Evolutionary conservation across 2,113 vertebrate species (phyloP), one percentile per base, ranked within the genome.

Genomic region (Alethe diademata): DNA sequence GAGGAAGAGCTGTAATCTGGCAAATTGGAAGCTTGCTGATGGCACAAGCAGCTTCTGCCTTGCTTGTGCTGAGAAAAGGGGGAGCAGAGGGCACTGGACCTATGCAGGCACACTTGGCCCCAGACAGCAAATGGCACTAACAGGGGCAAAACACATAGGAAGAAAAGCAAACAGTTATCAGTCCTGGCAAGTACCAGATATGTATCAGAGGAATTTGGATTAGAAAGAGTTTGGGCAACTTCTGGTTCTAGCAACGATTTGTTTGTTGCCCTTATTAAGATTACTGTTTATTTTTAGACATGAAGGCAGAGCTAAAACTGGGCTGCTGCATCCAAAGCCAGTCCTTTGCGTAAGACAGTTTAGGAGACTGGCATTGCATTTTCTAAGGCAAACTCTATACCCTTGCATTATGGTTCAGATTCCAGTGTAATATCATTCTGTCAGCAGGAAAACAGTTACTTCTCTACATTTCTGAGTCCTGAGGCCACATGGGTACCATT

Each of bases 261-360:
- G 23, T 75, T 84, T 91, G 69, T 81, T 88, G 75, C 28, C 43
- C 43, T 93, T 94, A 70, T 72, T 78, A 82, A 90, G 48, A 58
- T 76, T 58, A 61, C 33, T 58, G 12, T 24, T 74, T 94, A 93
- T 83, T 94, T 93, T 96, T 93, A 92, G 88, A 74, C 23, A 40
- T 3, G n/a, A 93, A 90, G 51, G 23, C 71, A 90, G 38, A 57
- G 78, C 69, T 70, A 48, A 86, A 95, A 74, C 13, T 58, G 29
- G 60, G 47, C 38, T 36, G 58, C 43, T 73, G 43, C 26, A 58
- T 80, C n/a, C 56, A 86, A 85, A 91, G 50, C 25, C 26, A 70
- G 43, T 60, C 18, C 58, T 70, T 36, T 86, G 43, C 5, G 0
- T 38, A 88, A 61, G 35, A 35, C 35, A 35, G n/a, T 86, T 74